These are phyloP conservation scores for Alcedo quadribrachys DNA, from an alignment of 2,797 vertebrate genomes.

Conservation along the genomic window DNA sequence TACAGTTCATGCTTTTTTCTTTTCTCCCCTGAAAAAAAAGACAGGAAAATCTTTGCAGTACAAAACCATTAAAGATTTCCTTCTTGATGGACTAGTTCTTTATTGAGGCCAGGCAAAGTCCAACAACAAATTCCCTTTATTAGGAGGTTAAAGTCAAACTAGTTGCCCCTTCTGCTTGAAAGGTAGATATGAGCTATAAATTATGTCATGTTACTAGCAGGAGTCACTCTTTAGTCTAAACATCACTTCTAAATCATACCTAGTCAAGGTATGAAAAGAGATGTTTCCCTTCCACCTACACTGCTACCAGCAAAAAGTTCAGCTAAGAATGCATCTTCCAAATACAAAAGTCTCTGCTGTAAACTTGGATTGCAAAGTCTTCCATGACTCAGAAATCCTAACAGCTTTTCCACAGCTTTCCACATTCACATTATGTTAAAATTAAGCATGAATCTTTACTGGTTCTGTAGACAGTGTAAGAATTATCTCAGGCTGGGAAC, in stretches of 20 bases:
- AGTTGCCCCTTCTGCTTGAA: background rate
- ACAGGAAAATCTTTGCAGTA: background rate
- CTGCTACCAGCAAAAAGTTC: background rate
- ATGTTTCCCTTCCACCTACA: background rate
- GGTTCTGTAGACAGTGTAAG: background rate
- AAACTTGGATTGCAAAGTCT: background rate
- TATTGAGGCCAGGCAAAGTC: slow-evolving; percentile 7
- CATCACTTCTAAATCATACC: background rate
- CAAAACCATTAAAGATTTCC: background rate
- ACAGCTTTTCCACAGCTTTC: background rate
- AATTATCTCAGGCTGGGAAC: background rate
- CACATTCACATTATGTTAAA: background rate
- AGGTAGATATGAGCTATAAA: background rate
- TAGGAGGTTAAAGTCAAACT: slow-evolving; percentile 11
- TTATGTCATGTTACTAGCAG: background rate
- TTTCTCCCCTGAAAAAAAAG: background rate
- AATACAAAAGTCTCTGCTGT: background rate
- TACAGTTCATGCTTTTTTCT: background rate
- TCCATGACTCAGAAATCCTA: background rate
- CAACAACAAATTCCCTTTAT: slow-evolving; percentile 11
- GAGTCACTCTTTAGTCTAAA: background rate
- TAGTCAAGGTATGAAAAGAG: background rate
- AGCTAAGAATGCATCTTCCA: background rate
- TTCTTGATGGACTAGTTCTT: slow-evolving; percentile 12
- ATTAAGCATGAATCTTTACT: background rate